Base-by-base conservation (phyloP, 64 coral and sea anemone genomes). In the Catalaphyllia jardinei region DNA sequence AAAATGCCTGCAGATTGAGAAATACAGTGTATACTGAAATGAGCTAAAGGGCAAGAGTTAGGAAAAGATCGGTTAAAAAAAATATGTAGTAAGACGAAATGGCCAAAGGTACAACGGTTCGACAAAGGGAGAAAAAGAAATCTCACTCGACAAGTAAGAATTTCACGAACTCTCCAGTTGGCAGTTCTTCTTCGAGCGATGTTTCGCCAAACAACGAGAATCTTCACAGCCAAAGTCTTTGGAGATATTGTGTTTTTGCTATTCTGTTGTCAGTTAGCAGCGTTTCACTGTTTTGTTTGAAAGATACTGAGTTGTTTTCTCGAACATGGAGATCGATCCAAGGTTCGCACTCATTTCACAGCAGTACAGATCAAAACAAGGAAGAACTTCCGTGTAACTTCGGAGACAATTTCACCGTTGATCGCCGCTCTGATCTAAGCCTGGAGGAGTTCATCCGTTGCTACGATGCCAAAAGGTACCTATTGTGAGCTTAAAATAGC, bases 381-480 rank as follows among this genome's bases (percentile, higher is more conserved):
- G 75, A 31, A 8, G n/a, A 39, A 5, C 50, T 42, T 30, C 31
- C 71, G 3, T 52, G 87, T 29, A 24, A n/a, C 33, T 57, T 64
- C 49, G 67, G 75, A 31, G 65, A 67, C 57, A 27, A 87, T 61
- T 83, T 82, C 27, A 29, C 80, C 27, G 86, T 98, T 76, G 86
- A 98, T 67, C 67, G 93, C 79, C 89, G 89, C 10, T 92, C 83
- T 64, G 71, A 94, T 29, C 82, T 98, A 60, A 98, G 90, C 72
- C 86, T 98, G 49, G 89, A 81, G 30, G 96, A 98, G 39, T 98
- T 98, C 87, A 92, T 90, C 25, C 75, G 92, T 52, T 90, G 76
- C 22, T 98, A 94, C 81, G 96, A 98, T 80, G 89, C 86, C 29
- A 94, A 92, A 83, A 92, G 96, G 96, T 98, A 76, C 31, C 8